Evolutionary conservation across 1,140 invertebrate species (phyloP).

Genomic region (Brachionus calyciflorus): DNA sequence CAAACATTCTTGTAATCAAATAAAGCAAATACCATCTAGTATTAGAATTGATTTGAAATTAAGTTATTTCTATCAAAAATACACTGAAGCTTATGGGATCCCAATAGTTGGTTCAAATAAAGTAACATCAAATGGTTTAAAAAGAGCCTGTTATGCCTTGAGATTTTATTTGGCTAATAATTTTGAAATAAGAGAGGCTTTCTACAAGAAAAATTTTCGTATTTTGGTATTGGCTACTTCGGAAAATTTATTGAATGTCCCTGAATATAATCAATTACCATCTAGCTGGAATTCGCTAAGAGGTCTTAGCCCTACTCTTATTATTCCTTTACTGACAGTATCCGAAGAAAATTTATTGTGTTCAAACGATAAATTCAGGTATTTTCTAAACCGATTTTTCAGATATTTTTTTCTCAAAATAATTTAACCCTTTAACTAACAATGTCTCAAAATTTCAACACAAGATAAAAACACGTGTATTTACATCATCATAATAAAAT

Average conservation of each 20-base stretch:
- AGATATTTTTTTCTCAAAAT: neutral
- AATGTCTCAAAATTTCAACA: too few species aligned
- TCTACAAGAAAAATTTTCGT: constrained; percentile 51
- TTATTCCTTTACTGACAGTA: neutral
- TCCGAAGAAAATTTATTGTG: constrained; percentile 33
- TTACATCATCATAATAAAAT: too few species aligned
- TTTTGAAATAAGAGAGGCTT: constrained; percentile 49
- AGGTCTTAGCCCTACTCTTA: constrained; percentile 8
- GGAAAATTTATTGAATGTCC: constrained; percentile 48
- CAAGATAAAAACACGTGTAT: too few species aligned
- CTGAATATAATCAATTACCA: constrained; percentile 1
- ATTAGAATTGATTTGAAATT: constrained; percentile 48
- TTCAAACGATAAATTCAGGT: constrained; percentile 20
- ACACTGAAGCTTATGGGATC: constrained; percentile 55
- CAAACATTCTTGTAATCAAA: neutral
- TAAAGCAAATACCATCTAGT: constrained; percentile 18
- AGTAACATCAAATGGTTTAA: constrained; percentile 44
- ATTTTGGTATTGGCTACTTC: constrained; percentile 50
- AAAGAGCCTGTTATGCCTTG: constrained; percentile 52
- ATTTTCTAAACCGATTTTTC: neutral
- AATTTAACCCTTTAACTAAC: too few species aligned
- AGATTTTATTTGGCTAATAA: constrained; percentile 53
- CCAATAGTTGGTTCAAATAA: constrained; percentile 51
- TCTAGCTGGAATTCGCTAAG: neutral
- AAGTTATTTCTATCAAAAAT: constrained; percentile 52